These are phyloP conservation scores for Chalcis sispes DNA, from an alignment of 2,888 invertebrate genomes.

Conservation along the genomic window DNA sequence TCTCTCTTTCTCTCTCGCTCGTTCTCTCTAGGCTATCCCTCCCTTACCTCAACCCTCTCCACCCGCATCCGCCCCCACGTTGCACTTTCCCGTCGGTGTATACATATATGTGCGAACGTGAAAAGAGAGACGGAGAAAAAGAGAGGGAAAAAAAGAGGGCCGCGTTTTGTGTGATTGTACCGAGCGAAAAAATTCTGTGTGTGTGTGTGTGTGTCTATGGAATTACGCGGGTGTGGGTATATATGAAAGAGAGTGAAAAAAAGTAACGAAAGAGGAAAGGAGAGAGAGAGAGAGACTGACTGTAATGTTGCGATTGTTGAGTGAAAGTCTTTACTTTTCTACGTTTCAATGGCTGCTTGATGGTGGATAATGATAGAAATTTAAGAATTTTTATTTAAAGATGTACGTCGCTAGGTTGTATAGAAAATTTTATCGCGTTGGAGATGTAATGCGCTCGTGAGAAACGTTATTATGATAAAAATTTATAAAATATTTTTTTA, in stretches of 20 bases:
- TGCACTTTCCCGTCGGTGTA: conserved; percentile 45
- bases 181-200: no score
- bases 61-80: conserved; percentile 59
- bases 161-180: no score
- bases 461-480: no score
- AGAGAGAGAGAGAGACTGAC: not conserved
- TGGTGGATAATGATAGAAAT: no score
- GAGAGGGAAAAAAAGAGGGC: not conserved
- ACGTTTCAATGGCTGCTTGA: not conserved
- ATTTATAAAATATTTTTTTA: no score
- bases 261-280: not conserved
- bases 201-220: no score
- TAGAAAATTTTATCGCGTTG: no score
- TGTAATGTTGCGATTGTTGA: conserved; percentile 5
- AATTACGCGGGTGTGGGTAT: no score
- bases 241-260: conserved; percentile 6
- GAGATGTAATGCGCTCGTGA: no score
- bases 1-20: not conserved
- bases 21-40: conserved; percentile 13
- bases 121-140: not conserved
- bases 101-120: conserved; percentile 2
- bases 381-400: no score
- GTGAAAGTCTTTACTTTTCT: conserved; percentile 36
- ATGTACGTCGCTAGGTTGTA: no score
- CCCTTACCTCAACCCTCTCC: conserved; percentile 25